Evolutionary conservation across 2,888 invertebrate genomes (phyloP).

Genomic region (Zygothrica quintamaculata): DNA sequence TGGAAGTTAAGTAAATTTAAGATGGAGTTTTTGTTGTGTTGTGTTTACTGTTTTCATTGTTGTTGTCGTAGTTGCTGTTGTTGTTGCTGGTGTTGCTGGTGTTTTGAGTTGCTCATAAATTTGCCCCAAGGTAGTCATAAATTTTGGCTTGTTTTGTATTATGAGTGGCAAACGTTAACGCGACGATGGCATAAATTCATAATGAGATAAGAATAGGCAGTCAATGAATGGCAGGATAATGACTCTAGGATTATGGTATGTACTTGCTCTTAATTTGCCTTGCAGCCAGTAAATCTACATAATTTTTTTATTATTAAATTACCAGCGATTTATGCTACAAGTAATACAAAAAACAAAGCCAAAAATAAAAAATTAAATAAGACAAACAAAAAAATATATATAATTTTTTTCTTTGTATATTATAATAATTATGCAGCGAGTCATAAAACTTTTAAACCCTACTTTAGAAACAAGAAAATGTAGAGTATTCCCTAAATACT

Average conservation of each 20-base stretch:
- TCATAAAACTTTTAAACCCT: too few relatives aligned
- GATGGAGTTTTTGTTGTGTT: constrained; percentile 16
- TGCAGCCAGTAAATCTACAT: constrained; percentile 32
- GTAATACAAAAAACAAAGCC: too few relatives aligned
- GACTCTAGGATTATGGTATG: constrained; percentile 34
- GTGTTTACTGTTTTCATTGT: constrained; percentile 21
- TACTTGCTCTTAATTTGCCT: constrained; percentile 24
- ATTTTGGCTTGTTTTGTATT: constrained; percentile 39
- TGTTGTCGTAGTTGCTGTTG: constrained; percentile 22
- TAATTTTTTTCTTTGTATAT: too few relatives aligned
- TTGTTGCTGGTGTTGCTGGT: constrained; percentile 26
- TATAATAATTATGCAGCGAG: too few relatives aligned
- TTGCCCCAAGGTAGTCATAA: constrained; percentile 61
- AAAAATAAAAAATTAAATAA: too few relatives aligned
- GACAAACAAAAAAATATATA: too few relatives aligned
- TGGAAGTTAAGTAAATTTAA: constrained; percentile 29
- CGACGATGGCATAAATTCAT: constrained; percentile 51
- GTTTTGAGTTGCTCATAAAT: constrained; percentile 55
- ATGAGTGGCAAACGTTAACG: constrained; percentile 42
- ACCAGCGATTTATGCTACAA: constrained; percentile 2
- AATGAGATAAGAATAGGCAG: constrained; percentile 53
- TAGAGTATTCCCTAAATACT: too few relatives aligned
- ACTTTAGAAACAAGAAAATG: too few relatives aligned
- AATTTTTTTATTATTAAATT: constrained; percentile 42
- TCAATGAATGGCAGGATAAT: constrained; percentile 36